Base-by-base conservation (phyloP, 2,113 vertebrate genomes). In the Megaleporinus macrocephalus region DNA sequence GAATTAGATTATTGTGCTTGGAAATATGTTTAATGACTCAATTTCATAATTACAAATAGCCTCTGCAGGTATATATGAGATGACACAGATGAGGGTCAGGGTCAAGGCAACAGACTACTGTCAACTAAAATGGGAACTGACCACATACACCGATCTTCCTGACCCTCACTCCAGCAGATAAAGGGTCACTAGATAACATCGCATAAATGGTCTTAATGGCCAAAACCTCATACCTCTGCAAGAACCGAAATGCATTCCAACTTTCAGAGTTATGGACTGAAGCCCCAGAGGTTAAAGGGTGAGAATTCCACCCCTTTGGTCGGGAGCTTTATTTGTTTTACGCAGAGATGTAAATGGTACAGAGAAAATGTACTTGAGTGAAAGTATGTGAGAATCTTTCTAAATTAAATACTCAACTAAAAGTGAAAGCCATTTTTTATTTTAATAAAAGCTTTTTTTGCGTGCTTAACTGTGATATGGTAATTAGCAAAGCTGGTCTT, bases 101-200 rank as follows among this genome's bases (percentile, higher is more conserved):
- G 70, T 84, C 76, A 79, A 20, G 44, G n/a, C 63, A 44, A 70
- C 63, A 71, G 83, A 53, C 78, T 71, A 73, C 59, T 75, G 57
- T 84, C 75, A 77, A 57, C 74, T 29, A 68, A 51, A 83, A n/a
- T 12, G 41, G 69, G 63, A 79, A 74, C 51, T 68, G 70, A 59
- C 82, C 70, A 59, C 70, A 59, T 30, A 73, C 27, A 33, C 33
- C 51, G 62, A 16, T 71, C n/a, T 66, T 0, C 33, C 30, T 66
- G 70, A 73, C 26, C 59, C 26, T 74, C 72, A 26, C 55, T 29
- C 29, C 33, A 62, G 41, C 12, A 20, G 12, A 20, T 16, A 59
- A 24, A 36, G 61, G 57, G 70, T 78, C 47, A 72, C 49, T n/a
- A 63, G 69, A 79, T 71, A 81, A 59, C 47, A 11, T 44, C 61